These are phyloP conservation scores for Anguilla marmorata DNA, from an alignment of 2,797 vertebrate species.

Conservation along the genomic window DNA sequence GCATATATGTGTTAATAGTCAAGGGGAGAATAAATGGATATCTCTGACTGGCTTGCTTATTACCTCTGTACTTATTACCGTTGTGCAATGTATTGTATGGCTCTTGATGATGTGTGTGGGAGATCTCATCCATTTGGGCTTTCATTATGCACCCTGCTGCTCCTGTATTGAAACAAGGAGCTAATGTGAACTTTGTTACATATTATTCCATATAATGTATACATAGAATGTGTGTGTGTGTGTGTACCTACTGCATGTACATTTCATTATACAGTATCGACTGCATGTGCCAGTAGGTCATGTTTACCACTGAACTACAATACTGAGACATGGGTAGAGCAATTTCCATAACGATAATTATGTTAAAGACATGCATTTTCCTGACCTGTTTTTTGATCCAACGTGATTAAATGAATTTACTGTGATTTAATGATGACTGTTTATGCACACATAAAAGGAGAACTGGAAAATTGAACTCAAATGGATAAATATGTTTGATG, in stretches of 20 bases:
- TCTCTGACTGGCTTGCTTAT: neutral
- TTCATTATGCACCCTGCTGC: neutral
- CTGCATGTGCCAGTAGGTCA: neutral
- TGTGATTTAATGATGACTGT: slow-evolving; percentile 2
- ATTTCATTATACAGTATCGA: neutral
- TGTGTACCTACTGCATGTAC: neutral
- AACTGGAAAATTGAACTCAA: neutral
- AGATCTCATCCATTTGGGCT: neutral
- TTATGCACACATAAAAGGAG: slow-evolving; percentile 2
- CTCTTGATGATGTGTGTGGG: neutral
- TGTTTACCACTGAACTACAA: neutral
- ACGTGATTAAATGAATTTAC: neutral
- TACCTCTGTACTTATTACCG: neutral
- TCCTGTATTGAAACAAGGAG: neutral
- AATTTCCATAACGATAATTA: neutral
- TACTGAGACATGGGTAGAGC: neutral
- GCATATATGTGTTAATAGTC: neutral
- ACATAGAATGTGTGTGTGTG: neutral
- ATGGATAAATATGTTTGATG: neutral
- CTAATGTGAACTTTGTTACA: neutral
- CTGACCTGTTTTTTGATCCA: slow-evolving; percentile 4
- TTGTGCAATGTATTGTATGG: neutral
- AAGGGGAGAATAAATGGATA: neutral
- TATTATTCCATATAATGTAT: neutral
- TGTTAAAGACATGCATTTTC: neutral